Evolutionary conservation across 2,888 invertebrate species (phyloP), one percentile per base, ranked within the genome.

Genomic region (Andrena praecox): DNA sequence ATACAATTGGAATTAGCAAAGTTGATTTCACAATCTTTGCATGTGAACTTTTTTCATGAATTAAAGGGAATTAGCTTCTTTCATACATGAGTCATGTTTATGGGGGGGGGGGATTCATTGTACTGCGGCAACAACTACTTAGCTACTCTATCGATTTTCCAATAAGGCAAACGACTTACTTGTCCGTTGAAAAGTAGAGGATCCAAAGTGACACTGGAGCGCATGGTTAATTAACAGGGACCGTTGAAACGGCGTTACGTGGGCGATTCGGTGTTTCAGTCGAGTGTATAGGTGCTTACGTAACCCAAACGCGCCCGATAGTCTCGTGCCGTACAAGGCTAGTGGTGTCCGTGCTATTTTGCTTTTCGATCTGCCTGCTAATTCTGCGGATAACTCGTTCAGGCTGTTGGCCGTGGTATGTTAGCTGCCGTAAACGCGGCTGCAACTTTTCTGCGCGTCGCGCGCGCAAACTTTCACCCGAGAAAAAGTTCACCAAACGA

Each of bases 341-440:
- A 16, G 16, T 16, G 59, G 59, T 29, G 56, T 29, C 12, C 12
- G 42, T 56, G 59, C 16, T 52, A 50, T 12, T 54, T 62, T 62
- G 31, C 20, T 12, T 35, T 20, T 33, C 33, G 27, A 62, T 62
- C 62, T n/a, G 33, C 62, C 62, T n/a, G 33, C 20, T 62, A 62
- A 33, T 62, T 62, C 16, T 62, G 10, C 33, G 62, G 29, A 16
- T 16, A 29, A 59, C 29, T 12, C 29, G 59, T 29, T 29, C 59
- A 2, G 10, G 16, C 59, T 12, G 29, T 56, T 16, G 12, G 27
- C 56, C 56, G 27, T 0, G 56, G 27, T 24, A 8, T 4, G 54
- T 56, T 20, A 27, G 27, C 54, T 56, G 8, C 5, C 24, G 20
- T 2, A 24, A 20, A 27, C 27, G 29, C 29, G 20, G 16, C 5